Evolutionary conservation across 1,140 invertebrate species (phyloP).

Genomic region (Thaumatotibia leucotreta): DNA sequence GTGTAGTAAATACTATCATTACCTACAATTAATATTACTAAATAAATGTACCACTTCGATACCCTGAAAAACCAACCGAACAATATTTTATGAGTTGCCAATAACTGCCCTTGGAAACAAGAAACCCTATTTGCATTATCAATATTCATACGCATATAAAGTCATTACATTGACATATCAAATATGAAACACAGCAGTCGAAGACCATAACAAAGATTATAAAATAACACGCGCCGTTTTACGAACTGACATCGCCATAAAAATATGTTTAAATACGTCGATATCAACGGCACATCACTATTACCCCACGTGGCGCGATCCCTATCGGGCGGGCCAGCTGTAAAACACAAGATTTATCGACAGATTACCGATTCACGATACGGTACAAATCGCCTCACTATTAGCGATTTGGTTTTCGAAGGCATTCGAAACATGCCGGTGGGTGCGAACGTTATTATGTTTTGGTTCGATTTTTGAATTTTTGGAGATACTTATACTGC

Average conservation of each 20-base stretch:
- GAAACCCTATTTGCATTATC: not conserved
- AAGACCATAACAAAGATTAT: not conserved
- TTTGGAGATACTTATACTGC: not conserved
- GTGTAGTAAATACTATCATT: too few species aligned
- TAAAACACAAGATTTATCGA: conserved; percentile 74
- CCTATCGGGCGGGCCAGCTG: conserved; percentile 66
- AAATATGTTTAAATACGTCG: conserved; percentile 2
- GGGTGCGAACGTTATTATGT: conserved; percentile 5
- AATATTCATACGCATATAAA: not conserved
- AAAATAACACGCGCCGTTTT: not conserved
- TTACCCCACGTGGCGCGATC: conserved; percentile 68
- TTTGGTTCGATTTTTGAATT: not conserved
- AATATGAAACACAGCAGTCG: not conserved
- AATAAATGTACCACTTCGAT: too few species aligned
- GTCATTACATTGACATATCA: not conserved
- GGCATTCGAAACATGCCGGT: conserved; percentile 6
- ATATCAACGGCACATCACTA: conserved; percentile 45
- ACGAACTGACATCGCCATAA: conserved; percentile 5
- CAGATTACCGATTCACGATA: conserved; percentile 60
- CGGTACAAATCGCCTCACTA: conserved; percentile 68
- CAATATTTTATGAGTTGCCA: too few species aligned
- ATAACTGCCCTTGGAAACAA: not conserved
- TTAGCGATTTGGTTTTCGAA: conserved; percentile 48
- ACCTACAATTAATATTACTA: too few species aligned
- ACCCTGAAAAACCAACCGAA: too few species aligned